Base-by-base conservation (phyloP, 1,140 invertebrate species). In the Calliopsis andreniformis region DNA sequence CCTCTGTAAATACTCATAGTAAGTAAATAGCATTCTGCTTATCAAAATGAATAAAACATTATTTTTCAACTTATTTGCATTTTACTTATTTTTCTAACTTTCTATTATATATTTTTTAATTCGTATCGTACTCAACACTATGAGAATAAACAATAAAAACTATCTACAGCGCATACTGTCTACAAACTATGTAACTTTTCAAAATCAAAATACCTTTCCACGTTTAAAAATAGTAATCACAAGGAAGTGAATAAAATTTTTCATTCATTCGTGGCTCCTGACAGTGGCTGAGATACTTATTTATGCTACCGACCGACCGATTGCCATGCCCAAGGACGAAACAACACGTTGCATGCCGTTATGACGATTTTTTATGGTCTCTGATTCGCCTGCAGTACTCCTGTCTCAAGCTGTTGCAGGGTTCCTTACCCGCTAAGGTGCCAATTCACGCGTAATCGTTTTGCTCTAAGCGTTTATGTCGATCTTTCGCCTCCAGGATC, bases 101-200 rank as follows among this genome's bases (percentile, higher is more conserved):
- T 83, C 68, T 73, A 78, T 81, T 73, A 78, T 58, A 67, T 64
- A 25, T 68, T 59, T 20, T 45, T 43, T 32, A 51, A 43, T 23
- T 4, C 47, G 75, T 25, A 39, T 59, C 78, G 39, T n/a, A n/a
- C n/a, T n/a, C n/a, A n/a, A n/a, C n/a, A n/a, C n/a, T n/a, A n/a
- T n/a, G n/a, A n/a, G n/a, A n/a, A n/a, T n/a, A n/a, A n/a, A n/a
- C n/a, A n/a, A n/a, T n/a, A n/a, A n/a, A n/a, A n/a, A n/a, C n/a
- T n/a, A n/a, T n/a, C n/a, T n/a, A n/a, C n/a, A n/a, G n/a, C n/a
- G n/a, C n/a, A n/a, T n/a, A n/a, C n/a, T 39, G 39, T 32, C 42
- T 45, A 49, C 53, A 2, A 43, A 25, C 32, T 64, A 55, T 42
- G 25, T 25, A 58, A 12, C 49, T 32, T 39, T 7, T 8, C 20